Evolutionary conservation across 2,797 vertebrate genomes (phyloP), one percentile per base, ranked within the genome.

Genomic region (Helicolenus hilgendorfi): DNA sequence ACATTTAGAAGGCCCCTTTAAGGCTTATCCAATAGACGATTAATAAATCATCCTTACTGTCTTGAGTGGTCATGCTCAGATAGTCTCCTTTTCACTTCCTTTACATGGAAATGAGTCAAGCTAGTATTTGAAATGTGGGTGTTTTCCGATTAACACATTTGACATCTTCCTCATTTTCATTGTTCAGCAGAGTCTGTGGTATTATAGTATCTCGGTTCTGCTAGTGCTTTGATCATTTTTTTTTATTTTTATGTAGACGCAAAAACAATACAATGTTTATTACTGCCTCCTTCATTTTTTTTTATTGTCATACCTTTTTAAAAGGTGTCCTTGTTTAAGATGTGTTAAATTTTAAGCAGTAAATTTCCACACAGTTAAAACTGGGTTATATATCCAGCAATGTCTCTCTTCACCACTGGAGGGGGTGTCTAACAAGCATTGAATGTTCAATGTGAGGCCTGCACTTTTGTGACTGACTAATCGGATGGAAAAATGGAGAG

Each of bases 301-400:
- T 2, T 11, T 15, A 22, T 35, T 70, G 26, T 75, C 33, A 36
- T 15, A 22, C 2, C 63, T 1, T 35, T 35, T 18, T 8, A 22
- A 56, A 26, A 3, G 8, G 62, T 60, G 15, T 9, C 9, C 11
- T 27, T 60, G 13, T 36, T 18, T 15, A 58, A 7, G 4, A 67
- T 13, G 1, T 55, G 55, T 63, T 75, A 10, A 22, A 78, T 63
- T 22, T 9, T 9, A 45, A 65, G 79, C 71, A n/a, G 95, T 95
- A 94, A 82, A 90, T 93, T 96, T 96, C 94, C 95, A 93, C 79
- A 55, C 72, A 4, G 36, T 35, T n/a, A 24, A 56, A 83, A 64
- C 29, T 45, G 65, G 64, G 63, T 67, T 24, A 84, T 71, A 76
- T 80, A 35, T 79, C 62, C 24, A 2, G 80, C 73, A 83, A 4